Conservation (phyloP, 35 echinoderm and acorn worm species). For the Patiria miniata region DNA sequence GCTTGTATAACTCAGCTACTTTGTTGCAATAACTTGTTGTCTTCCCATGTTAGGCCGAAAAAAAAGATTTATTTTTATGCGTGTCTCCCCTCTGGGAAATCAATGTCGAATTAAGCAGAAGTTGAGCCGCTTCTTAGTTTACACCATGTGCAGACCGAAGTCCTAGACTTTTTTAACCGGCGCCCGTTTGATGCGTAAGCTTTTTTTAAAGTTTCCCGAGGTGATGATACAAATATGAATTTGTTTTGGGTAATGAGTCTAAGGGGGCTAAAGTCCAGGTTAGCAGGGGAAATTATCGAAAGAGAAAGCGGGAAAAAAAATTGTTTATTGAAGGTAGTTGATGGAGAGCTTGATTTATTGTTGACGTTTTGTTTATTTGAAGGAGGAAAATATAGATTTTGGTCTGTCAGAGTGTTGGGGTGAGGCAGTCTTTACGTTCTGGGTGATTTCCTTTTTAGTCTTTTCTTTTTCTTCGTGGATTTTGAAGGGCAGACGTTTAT, state of each 20-base stretch:
- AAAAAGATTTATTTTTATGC: background rate
- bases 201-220: background rate
- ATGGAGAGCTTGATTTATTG: background rate
- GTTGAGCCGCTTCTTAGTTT: background rate
- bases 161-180: background rate
- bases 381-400: background rate
- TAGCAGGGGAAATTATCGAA: background rate
- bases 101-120: background rate
- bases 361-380: background rate
- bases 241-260: constrained; percentile 19
- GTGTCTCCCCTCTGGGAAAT: constrained; percentile 4
- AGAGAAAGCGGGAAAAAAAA: background rate
- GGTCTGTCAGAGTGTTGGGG: background rate
- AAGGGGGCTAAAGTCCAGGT: background rate
- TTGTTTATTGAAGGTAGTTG: background rate
- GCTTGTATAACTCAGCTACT: no score
- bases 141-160: background rate
- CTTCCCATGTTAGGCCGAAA: no score
- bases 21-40: no score
- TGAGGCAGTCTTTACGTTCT: background rate
- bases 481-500: background rate
- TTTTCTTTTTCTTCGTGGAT: background rate
- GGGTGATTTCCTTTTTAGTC: background rate
- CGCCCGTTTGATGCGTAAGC: background rate
- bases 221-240: constrained; percentile 30